Base-by-base conservation (phyloP, 2,797 vertebrate species). In the Sardinella longiceps region DNA sequence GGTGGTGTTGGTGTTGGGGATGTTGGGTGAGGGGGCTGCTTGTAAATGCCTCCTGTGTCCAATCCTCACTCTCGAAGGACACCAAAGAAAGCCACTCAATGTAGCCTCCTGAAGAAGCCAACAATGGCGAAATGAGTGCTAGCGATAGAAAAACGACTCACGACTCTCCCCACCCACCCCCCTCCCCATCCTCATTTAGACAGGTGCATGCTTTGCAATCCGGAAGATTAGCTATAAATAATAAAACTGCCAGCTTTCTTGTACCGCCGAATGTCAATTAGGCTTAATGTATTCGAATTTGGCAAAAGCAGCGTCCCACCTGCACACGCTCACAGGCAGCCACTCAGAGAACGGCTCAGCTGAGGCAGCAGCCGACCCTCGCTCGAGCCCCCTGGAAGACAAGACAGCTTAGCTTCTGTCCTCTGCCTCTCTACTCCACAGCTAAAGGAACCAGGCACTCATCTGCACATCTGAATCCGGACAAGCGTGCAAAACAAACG, bases 391-490 rank as follows among this genome's bases (percentile, higher is more conserved):
- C 63, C 74, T 85, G 84, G 81, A 82, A 85, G 86, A 87, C 87
- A 82, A 85, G 86, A 87, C 87, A 23, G 82, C 86, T 85, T 53
- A 77, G 88, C 88, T 88, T 87, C 87, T 85, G 87, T 90, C 87
- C 85, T 83, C 83, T 84, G 82, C 83, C 81, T 81, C 84, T 84
- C 86, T 86, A 81, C 85, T 87, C 84, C 83, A 82, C 84, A 87
- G 77, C 81, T 48, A 88, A 81, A 90, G 85, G 51, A 58, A 28
- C 25, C 5, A 53, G 12, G 66, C 11, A 83, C 82, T 46, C 23
- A 18, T 66, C 37, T 77, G 18, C 33, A 51, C n/a, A 80, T 80
- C 53, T 82, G 85, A 89, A 89, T 83, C 66, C 77, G 85, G 84
- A 18, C 25, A 51, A 30, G 23, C 30, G 70, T 70, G 82, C 43